Conservation (phyloP, 2,797 vertebrate species). For the Momotus momota region DNA sequence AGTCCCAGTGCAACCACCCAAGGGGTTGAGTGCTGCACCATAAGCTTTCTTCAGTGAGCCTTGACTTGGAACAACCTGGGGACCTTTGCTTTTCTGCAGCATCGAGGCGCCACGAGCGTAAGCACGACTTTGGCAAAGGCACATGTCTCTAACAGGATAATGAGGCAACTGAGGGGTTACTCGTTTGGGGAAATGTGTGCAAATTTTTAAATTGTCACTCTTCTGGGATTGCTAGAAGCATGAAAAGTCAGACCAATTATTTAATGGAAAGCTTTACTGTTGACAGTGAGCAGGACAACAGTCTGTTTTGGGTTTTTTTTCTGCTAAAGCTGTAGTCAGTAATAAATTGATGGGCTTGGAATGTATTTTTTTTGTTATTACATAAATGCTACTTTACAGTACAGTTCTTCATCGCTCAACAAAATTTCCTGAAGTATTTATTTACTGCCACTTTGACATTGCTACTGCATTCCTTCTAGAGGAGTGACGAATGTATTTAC, state of each 20-base stretch:
- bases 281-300: not conserved
- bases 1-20: not conserved
- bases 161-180: not conserved
- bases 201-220: not conserved
- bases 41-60: not conserved
- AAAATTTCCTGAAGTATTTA: not conserved
- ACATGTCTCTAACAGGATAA: not conserved
- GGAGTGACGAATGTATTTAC: not conserved
- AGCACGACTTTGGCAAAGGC: not conserved
- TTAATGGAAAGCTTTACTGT: not conserved
- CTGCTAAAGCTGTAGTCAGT: not conserved
- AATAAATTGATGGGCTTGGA: not conserved
- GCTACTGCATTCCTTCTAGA: not conserved
- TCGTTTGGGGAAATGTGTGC: not conserved
- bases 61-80: not conserved
- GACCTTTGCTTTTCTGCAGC: not conserved
- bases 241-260: not conserved
- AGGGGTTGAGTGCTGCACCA: rapidly evolving
- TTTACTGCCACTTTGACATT: not conserved
- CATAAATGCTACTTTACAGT: not conserved
- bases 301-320: not conserved
- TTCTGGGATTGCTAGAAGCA: not conserved
- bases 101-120: not conserved
- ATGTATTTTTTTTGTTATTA: not conserved
- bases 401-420: not conserved